Conservation (phyloP, 2,888 invertebrate genomes). For the Acanthosoma haemorrhoidale region DNA sequence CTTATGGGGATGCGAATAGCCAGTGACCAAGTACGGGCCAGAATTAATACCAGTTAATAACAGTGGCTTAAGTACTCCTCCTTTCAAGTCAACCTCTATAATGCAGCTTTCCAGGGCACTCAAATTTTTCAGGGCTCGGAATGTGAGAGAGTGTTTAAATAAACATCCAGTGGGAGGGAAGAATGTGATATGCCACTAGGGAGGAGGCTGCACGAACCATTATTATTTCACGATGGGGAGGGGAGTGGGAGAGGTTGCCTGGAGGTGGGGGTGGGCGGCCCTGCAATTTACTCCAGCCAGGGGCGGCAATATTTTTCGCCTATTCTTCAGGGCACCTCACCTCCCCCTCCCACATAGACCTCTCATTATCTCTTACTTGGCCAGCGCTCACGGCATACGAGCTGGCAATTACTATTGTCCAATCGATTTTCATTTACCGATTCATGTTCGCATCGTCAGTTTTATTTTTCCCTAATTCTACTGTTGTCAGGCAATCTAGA, state of each 20-base stretch:
- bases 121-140: neutral
- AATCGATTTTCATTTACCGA: too few species aligned
- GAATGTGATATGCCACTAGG: slow-evolving; percentile 9
- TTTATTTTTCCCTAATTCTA: too few species aligned
- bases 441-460: too few species aligned
- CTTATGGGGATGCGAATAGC: too few species aligned
- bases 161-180: neutral
- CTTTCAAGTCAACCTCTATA: neutral
- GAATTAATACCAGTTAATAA: neutral
- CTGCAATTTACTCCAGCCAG: slow-evolving; percentile 2
- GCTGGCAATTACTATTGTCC: too few species aligned
- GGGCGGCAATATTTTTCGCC: slow-evolving; percentile 7
- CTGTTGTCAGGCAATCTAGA: too few species aligned
- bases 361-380: neutral
- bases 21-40: too few species aligned
- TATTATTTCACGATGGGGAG: neutral
- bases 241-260: too few species aligned
- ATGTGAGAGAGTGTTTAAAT: slow-evolving; percentile 10
- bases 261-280: too few species aligned
- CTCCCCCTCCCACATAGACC: too few species aligned
- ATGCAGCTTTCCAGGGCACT: slow-evolving; percentile 14
- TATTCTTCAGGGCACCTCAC: neutral
- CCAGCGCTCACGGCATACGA: too few species aligned
- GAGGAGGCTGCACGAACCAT: slow-evolving; percentile 1
- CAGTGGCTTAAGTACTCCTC: neutral